These are phyloP conservation scores for Nomada ruficornis DNA, from an alignment of 2,888 invertebrate species.

Conservation along the genomic window DNA sequence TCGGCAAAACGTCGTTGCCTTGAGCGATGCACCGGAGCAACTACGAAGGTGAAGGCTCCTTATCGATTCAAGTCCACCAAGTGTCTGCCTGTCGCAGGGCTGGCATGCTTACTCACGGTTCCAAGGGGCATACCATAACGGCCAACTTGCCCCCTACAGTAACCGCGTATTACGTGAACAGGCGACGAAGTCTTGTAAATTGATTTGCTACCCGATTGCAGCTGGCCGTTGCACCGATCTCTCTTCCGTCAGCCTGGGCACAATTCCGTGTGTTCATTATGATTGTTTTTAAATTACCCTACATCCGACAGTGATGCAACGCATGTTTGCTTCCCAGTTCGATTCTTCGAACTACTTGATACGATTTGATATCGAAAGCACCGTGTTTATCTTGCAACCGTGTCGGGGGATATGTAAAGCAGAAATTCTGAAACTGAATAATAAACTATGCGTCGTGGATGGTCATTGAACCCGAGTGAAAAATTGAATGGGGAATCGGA, in stretches of 20 bases:
- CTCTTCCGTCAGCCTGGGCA: conserved; percentile 9
- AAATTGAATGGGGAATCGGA: conserved; percentile 18
- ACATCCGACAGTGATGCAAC: conserved; percentile 28
- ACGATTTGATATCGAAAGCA: background rate
- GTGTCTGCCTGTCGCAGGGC: conserved; percentile 56
- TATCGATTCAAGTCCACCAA: conserved; percentile 65
- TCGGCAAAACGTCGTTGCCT: conserved; percentile 23
- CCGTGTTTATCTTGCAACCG: background rate
- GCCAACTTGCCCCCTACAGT: conserved; percentile 15
- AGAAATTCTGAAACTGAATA: background rate
- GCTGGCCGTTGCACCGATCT: background rate
- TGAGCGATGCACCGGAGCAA: conserved; percentile 60
- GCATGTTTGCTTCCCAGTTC: background rate
- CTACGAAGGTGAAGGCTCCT: conserved; percentile 72
- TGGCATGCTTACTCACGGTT: conserved; percentile 29
- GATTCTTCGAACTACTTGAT: conserved; percentile 52
- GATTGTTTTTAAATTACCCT: background rate
- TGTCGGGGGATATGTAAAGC: background rate
- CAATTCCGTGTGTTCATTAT: conserved; percentile 33
- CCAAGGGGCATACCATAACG: background rate
- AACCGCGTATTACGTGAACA: conserved; percentile 48
- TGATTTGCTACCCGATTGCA: conserved; percentile 54
- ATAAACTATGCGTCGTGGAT: background rate
- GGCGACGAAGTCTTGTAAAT: conserved; percentile 47
- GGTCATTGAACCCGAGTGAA: conserved; percentile 12